Base-by-base conservation (phyloP, 92 coral and sea anemone genomes). In the Porites divaricata region DNA sequence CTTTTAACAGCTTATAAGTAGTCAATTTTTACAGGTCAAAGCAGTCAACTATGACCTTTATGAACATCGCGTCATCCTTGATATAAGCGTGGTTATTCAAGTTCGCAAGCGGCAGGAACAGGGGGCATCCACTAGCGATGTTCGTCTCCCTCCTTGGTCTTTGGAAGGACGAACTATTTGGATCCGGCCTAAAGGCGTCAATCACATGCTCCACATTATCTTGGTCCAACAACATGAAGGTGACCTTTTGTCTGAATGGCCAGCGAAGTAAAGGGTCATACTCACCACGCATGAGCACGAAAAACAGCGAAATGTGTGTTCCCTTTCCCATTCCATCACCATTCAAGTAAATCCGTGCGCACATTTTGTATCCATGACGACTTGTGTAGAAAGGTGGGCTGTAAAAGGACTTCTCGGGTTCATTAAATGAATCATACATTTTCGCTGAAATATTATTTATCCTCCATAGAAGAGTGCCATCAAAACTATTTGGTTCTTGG, bases 171-270 rank as follows among this genome's bases (percentile, higher is more conserved):
- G 93, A 92, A 91, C 95, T 93, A 70, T 69, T 87, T 1, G 97
- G 97, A 72, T 93, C 97, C 61, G 97, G 97, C 45, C 93, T 78
- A 71, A 93, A 93, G 19, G 97, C 91, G 15, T 93, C 97, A 50
- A 91, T 93, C 68, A 86, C 88, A 80, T 93, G 94, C 71, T 93
- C 97, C 54, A 73, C 84, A n/a, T 86, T 83, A 70, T 91, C 80
- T 65, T 93, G 94, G 22, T 93, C 97, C 85, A 93, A 61, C 54
- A 93, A 24, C 94, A 90, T 93, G 63, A 93, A 76, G 28, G 94
- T 88, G 26, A 90, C 96, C 85, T 93, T 93, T 74, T 93, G 96
- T 75, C 92, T 88, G 77, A 93, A 93, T n/a, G 96, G 96, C 96
- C 96, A 93, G 81, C 89, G 93, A 53, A 93, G 89, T 1, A 93